These are phyloP conservation scores for Apostichopus parvimensis DNA, from an alignment of 35 echinoderm and acorn worm species.

Conservation along the genomic window DNA sequence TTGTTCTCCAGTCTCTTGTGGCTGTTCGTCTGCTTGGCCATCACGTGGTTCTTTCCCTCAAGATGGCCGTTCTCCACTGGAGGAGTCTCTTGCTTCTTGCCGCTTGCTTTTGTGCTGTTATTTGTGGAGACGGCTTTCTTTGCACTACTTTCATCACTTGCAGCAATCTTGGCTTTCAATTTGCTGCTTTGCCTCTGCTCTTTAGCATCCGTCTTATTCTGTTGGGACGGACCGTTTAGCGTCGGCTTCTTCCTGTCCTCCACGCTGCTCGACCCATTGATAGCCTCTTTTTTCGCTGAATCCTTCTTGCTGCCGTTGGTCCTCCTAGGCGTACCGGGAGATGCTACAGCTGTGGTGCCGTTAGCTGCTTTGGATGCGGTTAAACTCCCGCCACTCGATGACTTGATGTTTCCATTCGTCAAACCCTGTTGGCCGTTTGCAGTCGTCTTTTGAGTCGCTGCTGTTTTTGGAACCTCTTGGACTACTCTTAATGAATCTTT, in stretches of 20 bases:
- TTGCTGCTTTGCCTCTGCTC: constrained; percentile 26
- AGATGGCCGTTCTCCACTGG: constrained; percentile 7
- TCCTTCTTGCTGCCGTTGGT: constrained; percentile 5
- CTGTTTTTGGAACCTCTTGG: constrained; percentile 11
- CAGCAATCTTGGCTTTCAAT: neutral
- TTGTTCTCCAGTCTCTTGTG: constrained; percentile 47
- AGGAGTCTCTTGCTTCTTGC: neutral
- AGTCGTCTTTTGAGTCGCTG: neutral
- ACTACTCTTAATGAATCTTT: constrained; percentile 22
- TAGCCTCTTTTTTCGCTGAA: constrained; percentile 8
- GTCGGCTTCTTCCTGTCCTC: constrained; percentile 28
- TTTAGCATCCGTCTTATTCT: constrained; percentile 8
- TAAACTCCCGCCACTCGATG: neutral
- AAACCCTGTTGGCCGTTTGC: constrained; percentile 4
- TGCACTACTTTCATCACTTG: neutral
- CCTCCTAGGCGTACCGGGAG: neutral
- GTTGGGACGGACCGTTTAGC: constrained; percentile 17
- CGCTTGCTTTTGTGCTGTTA: neutral
- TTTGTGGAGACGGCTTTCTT: neutral
- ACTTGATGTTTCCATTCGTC: constrained; percentile 17
- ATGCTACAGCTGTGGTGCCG: neutral
- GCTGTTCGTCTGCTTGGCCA: neutral
- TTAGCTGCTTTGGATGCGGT: neutral
- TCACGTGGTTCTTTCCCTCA: constrained; percentile 45
- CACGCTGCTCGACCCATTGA: neutral